A percentile compares a stretch with the other conserved stretches of the same genome.
These are phyloP conservation scores for Dynastes maya DNA, from an alignment of 2,888 invertebrate species.

Conservation along the genomic window DNA sequence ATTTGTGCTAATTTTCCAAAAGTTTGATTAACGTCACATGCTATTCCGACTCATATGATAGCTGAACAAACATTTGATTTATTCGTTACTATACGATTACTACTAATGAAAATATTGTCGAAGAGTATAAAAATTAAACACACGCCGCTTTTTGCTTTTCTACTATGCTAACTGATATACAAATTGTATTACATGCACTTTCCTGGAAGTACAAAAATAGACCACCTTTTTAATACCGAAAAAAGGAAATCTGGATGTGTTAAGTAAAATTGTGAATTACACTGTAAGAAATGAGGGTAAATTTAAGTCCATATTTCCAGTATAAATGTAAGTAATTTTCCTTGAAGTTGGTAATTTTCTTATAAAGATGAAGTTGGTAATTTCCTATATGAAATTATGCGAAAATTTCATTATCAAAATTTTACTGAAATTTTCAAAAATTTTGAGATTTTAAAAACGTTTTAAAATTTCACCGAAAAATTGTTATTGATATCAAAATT, in stretches of 20 bases:
- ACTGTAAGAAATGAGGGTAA: no score
- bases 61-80: conserved; percentile 18
- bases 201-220: conserved; percentile 6
- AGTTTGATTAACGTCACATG: conserved; percentile 18
- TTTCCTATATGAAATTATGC: no score
- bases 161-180: neutral
- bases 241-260: neutral
- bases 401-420: no score
- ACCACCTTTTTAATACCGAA: neutral
- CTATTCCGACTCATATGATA: conserved; percentile 13
- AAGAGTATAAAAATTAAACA: neutral
- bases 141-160: neutral
- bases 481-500: no score
- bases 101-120: neutral
- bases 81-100: neutral
- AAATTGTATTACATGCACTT: neutral
- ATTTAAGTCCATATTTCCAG: no score
- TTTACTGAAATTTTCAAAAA: no score
- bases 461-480: no score
- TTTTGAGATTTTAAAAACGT: no score
- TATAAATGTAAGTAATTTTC: no score
- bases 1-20: conserved; percentile 18
- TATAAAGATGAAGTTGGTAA: no score
- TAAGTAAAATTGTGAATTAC: no score
- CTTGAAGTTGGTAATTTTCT: no score